Base-by-base conservation (phyloP, 2,888 invertebrate genomes). In the Orgyia antiqua region DNA sequence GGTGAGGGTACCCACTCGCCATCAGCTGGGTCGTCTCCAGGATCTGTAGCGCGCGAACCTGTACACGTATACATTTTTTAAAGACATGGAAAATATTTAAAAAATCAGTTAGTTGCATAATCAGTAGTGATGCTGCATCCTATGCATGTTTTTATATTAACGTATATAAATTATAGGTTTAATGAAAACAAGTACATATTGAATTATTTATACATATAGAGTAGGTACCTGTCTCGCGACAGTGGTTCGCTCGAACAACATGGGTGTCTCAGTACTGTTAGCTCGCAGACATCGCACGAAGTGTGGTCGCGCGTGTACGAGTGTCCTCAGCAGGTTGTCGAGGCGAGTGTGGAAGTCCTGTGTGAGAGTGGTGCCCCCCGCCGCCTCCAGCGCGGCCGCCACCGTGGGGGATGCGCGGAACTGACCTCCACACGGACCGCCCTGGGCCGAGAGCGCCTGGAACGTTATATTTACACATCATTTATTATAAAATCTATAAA, bases 311-410 rank as follows among this genome's bases (percentile, higher is more conserved):
- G 97, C 96, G 82, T 97, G 96, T 31, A 97, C 96, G 33, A 97
- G 84, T 29, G 96, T 97, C 54, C 97, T 89, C 60, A 98, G 84
- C 56, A 98, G 88, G 84, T 96, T 96, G 82, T 98, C 97, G 44
- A 98, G 89, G 21, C 97, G 90, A 39, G 95, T 95, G 82, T 97
- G 97, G 76, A 98, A 98, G 86, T 98, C 97, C 87, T 96, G 96
- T 33, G 97, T 97, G 38, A 97, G 87, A 17, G 97, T 96, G 25
- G 95, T 94, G 34, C 94, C 92, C 4, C 94, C 94, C 66, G 94
- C 94, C 70, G 94, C 94, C 71, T 94, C 94, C 44, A 51, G 44
- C 25, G 54, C 51, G 91, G 94, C 93, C 57, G 94, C 93, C 20
- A 94, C 94, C 8, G 95, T 96, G 24, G 96, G 96, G 4, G 96